phyloP scores from a whole-genome alignment of 2,113 vertebrate genomes.

The Oryzias melastigma region DNA sequence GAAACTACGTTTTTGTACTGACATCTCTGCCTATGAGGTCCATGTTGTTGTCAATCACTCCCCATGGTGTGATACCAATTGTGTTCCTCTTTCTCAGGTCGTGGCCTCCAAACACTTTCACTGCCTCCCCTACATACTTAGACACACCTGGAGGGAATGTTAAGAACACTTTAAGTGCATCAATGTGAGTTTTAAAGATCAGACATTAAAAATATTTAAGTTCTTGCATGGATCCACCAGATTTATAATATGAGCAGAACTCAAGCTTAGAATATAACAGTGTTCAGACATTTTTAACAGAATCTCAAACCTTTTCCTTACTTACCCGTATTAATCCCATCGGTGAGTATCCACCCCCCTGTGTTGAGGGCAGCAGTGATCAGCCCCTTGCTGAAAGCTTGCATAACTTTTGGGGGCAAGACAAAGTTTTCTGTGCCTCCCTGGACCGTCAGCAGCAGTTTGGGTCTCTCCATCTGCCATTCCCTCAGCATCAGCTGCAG shows the following conservation, averaged over 20 bases:
- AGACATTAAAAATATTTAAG: too few relatives aligned
- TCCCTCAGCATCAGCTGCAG: constrained; percentile 90
- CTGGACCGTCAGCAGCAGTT: constrained; percentile 90
- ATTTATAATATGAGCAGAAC: too few relatives aligned
- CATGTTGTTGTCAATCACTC: constrained; percentile 89
- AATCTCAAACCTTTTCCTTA: neutral
- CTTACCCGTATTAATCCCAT: constrained; percentile 90
- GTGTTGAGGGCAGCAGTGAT: constrained; percentile 90
- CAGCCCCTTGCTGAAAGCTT: constrained; percentile 89
- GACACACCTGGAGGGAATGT: constrained; percentile 83
- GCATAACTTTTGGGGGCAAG: constrained; percentile 83
- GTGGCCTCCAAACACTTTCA: constrained; percentile 84
- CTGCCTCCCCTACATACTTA: constrained; percentile 89
- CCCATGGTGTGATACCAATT: constrained; percentile 92
- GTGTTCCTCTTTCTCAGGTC: constrained; percentile 87
- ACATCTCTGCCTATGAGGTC: constrained; percentile 94
- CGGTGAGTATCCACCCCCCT: constrained; percentile 94
- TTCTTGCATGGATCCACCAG: too few relatives aligned
- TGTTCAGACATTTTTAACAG: neutral
- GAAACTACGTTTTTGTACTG: constrained; percentile 54
- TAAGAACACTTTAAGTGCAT: constrained; percentile 1
- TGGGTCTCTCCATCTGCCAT: constrained; percentile 96
- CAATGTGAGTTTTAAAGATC: too few relatives aligned
- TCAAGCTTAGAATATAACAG: too few relatives aligned
- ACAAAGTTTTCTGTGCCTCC: constrained; percentile 90